A percentile compares a stretch with the other conserved stretches of the same genome.
These are phyloP conservation scores for Harlomillsia oculata DNA, from an alignment of 1,140 invertebrate species.

Conservation along the genomic window DNA sequence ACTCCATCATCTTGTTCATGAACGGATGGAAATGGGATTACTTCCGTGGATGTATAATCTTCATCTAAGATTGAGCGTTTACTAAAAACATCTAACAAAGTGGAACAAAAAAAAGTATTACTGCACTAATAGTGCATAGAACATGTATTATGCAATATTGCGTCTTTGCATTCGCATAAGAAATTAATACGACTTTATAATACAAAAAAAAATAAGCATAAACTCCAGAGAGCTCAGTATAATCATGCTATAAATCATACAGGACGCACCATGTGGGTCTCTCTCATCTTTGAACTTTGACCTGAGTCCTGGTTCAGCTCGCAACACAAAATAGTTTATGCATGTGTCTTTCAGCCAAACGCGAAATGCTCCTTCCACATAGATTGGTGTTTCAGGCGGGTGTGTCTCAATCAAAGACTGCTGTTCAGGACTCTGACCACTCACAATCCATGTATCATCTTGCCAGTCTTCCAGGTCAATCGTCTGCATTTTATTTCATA, in stretches of 20 bases:
- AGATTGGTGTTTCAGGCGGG: constrained; percentile 56
- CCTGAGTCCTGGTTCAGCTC: constrained; percentile 50
- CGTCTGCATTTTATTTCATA: too few species aligned
- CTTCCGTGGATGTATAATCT: constrained; percentile 33
- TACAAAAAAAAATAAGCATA: too few species aligned
- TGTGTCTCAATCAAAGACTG: constrained; percentile 61
- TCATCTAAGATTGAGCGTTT: constrained; percentile 38
- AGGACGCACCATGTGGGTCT: constrained; percentile 58
- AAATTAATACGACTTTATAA: too few species aligned
- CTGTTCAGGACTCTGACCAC: constrained; percentile 72
- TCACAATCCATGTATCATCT: constrained; percentile 90
- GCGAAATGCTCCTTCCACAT: constrained; percentile 76
- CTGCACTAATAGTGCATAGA: too few species aligned
- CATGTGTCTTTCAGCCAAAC: constrained; percentile 65
- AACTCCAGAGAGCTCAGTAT: too few species aligned
- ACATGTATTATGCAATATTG: too few species aligned
- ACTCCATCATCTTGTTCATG: constrained; percentile 92
- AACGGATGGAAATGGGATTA: constrained; percentile 47
- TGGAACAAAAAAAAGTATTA: too few species aligned
- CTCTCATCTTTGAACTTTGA: constrained; percentile 26
- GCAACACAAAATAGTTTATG: constrained; percentile 77
- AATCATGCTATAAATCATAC: too few species aligned
- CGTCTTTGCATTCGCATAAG: too few species aligned
- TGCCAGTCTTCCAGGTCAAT: constrained; percentile 57
- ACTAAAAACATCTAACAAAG: constrained; percentile 52